Evolutionary conservation across 2,113 vertebrate species (phyloP).

Genomic region (Sphyrna mokarran): DNA sequence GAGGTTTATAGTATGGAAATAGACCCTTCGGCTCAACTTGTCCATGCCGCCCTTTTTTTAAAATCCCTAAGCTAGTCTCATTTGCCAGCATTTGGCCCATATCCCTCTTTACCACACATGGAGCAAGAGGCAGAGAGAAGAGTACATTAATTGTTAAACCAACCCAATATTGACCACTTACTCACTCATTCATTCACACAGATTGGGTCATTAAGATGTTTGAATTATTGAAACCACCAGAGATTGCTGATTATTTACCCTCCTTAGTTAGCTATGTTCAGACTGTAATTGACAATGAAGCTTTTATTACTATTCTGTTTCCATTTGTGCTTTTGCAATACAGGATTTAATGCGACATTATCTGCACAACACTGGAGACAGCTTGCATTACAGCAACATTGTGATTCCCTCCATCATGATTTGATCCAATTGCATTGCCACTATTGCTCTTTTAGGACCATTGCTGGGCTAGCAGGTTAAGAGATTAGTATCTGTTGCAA

Average conservation of each 20-base stretch:
- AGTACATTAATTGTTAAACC: background rate
- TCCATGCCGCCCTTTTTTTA: too few species aligned
- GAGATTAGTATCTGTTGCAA: background rate
- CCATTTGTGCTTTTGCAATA: background rate
- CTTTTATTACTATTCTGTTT: background rate
- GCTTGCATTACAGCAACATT: background rate
- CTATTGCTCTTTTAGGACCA: background rate
- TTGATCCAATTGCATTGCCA: background rate
- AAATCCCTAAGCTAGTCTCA: too few species aligned
- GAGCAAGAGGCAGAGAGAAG: background rate
- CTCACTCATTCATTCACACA: background rate
- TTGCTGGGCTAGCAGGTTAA: background rate
- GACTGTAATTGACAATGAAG: background rate
- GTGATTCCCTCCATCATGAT: background rate
- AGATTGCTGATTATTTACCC: background rate
- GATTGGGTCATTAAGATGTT: background rate
- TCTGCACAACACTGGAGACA: background rate
- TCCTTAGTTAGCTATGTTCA: background rate
- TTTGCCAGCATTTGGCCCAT: too few species aligned
- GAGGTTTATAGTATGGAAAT: too few species aligned
- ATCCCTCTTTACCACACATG: background rate
- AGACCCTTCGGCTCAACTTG: too few species aligned
- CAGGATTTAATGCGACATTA: background rate
- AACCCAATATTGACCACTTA: background rate
- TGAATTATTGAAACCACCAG: background rate